Percentiles rank a stretch among this genome's conserved stretches.
Evolutionary conservation across 2,113 vertebrate genomes (phyloP).

Genomic region (Corythornis madagascariensis): DNA sequence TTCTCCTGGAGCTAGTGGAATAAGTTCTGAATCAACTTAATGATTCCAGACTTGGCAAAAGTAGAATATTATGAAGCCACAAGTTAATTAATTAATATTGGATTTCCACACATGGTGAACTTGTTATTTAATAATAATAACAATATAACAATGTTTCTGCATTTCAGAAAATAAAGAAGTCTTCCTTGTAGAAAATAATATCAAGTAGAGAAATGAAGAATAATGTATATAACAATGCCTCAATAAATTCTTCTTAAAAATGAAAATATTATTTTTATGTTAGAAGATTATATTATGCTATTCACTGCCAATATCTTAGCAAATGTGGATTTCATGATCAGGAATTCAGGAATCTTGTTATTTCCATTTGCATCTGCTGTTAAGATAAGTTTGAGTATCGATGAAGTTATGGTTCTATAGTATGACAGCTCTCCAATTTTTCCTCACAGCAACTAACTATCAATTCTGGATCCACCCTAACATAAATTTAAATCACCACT

Average conservation of each 20-base stretch:
- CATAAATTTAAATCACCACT: neutral
- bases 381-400: neutral
- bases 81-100: neutral
- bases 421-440: neutral
- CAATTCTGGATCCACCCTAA: rapidly evolving
- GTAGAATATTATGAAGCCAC: rapidly evolving
- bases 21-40: neutral
- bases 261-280: neutral
- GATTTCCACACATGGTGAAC: neutral
- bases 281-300: neutral
- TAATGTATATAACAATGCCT: neutral
- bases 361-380: neutral
- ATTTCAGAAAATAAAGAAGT: neutral
- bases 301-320: neutral
- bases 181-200: neutral
- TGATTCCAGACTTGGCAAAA: neutral
- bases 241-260: neutral
- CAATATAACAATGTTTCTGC: neutral
- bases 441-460: neutral
- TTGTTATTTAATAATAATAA: neutral
- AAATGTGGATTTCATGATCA: neutral
- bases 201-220: neutral
- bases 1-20: neutral
- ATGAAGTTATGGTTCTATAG: neutral
- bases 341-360: neutral